A percentile compares a stretch with the other conserved stretches of the same genome.
Evolutionary conservation across 2,113 vertebrate genomes (phyloP).

Genomic region (Poeciliopsis occidentalis): DNA sequence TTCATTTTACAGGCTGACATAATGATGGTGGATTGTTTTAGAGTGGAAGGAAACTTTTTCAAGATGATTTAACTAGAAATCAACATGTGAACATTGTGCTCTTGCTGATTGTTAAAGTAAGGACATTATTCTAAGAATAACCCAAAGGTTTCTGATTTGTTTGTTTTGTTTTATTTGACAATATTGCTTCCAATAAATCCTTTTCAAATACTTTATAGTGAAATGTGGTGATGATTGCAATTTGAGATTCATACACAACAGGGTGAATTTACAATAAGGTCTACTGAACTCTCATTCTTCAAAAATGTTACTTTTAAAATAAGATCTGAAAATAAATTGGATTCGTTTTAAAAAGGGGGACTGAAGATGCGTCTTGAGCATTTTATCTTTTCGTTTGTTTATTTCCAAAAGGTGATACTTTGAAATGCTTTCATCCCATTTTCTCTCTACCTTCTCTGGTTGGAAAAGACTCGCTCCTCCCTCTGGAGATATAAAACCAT

Average conservation of each 20-base stretch:
- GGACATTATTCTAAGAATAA: not conserved
- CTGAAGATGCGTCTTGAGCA: no score
- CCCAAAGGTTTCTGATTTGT: not conserved
- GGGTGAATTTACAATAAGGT: no score
- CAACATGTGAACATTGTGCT: not conserved
- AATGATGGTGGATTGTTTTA: not conserved
- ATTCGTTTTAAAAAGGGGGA: no score
- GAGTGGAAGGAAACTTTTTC: not conserved
- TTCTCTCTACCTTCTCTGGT: not conserved
- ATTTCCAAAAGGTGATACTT: not conserved
- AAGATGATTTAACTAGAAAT: no score
- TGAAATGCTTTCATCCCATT: not conserved
- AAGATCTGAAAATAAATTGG: no score
- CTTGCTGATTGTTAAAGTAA: not conserved
- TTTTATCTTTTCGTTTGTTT: no score
- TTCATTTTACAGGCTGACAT: not conserved
- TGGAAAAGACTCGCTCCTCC: conserved; percentile 58
- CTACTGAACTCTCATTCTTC: no score
- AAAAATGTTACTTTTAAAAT: no score
- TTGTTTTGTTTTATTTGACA: not conserved
- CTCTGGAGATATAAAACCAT: conserved; percentile 48
- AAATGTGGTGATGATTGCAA: no score
- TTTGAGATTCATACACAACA: no score
- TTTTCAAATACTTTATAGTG: no score
- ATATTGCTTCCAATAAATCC: no score